Evolutionary conservation across 2,113 vertebrate genomes (phyloP).

Genomic region (Onychostruthus taczanowskii): DNA sequence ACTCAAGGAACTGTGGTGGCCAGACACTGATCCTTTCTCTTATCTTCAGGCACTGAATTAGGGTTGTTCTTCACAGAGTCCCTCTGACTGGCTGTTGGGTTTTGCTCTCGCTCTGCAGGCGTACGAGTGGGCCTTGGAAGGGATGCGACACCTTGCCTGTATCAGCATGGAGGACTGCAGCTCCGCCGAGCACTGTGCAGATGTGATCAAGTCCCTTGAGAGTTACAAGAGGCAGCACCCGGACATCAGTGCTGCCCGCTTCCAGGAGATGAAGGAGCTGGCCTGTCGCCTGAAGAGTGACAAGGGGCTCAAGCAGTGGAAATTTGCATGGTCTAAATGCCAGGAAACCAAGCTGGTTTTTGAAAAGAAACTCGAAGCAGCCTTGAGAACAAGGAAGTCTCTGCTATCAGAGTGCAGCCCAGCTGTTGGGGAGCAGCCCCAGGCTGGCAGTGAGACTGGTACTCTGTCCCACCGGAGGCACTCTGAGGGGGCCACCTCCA

Average conservation of each 20-base stretch:
- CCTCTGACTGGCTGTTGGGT: neutral
- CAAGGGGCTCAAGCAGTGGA: constrained; percentile 81
- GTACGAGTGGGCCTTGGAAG: constrained; percentile 80
- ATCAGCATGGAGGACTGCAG: constrained; percentile 80
- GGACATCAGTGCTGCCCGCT: constrained; percentile 70
- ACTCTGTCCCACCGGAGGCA: constrained; percentile 7
- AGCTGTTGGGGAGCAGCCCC: neutral
- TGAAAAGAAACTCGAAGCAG: constrained; percentile 81
- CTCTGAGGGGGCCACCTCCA: neutral
- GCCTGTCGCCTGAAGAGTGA: constrained; percentile 79
- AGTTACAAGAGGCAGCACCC: constrained; percentile 77
- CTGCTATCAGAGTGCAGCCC: neutral
- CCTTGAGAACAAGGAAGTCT: constrained; percentile 62
- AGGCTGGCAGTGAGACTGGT: neutral
- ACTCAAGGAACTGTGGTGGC: neutral
- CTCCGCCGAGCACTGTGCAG: constrained; percentile 54
- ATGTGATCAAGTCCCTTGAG: constrained; percentile 74
- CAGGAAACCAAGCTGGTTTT: constrained; percentile 85
- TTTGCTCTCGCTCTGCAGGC: constrained; percentile 65
- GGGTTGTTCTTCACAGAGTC: neutral
- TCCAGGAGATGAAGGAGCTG: constrained; percentile 85
- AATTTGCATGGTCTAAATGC: constrained; percentile 81
- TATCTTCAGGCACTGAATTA: neutral
- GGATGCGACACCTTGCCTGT: constrained; percentile 78
- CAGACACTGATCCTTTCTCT: constrained; percentile 46